A percentile compares a stretch with the other conserved stretches of the same genome.
Conservation (phyloP, 2,888 invertebrate species). For the Plutella xylostella region DNA sequence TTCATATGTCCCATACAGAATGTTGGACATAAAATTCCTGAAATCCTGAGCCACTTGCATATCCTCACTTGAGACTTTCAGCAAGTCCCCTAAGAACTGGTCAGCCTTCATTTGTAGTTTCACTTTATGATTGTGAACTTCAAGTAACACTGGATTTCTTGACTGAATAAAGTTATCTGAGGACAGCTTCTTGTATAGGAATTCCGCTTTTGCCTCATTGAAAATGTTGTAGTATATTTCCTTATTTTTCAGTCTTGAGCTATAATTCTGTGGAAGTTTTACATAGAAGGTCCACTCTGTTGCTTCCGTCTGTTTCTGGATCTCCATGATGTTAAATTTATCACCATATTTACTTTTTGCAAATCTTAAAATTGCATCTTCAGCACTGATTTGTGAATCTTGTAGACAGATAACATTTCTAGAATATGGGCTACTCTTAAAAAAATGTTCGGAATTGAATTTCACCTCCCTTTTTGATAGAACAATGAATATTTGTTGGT, state of each 20-base stretch:
- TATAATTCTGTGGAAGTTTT: slow-evolving; percentile 34
- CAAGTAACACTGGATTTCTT: slow-evolving; percentile 26
- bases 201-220: slow-evolving; percentile 24
- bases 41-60: slow-evolving; percentile 29
- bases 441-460: slow-evolving; percentile 42
- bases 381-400: slow-evolving; percentile 22
- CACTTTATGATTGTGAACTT: slow-evolving; percentile 30
- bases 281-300: slow-evolving; percentile 31
- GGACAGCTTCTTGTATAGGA: slow-evolving; percentile 27
- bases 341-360: too few species aligned
- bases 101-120: slow-evolving; percentile 33
- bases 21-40: slow-evolving; percentile 37
- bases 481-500: slow-evolving; percentile 34
- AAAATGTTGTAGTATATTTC: slow-evolving; percentile 20
- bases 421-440: slow-evolving; percentile 24
- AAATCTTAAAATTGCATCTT: too few species aligned
- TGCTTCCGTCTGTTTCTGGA: slow-evolving; percentile 6
- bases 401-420: slow-evolving; percentile 22
- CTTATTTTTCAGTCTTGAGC: slow-evolving; percentile 26
- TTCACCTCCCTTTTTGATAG: slow-evolving; percentile 32
- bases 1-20: slow-evolving; percentile 29
- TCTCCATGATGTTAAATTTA: too few species aligned
- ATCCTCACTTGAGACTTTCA: slow-evolving; percentile 35
- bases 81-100: slow-evolving; percentile 29
- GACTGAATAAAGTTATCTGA: slow-evolving; percentile 36